These are phyloP conservation scores for Mastomys coucha DNA, from an alignment of 2,113 vertebrate species.

Conservation along the genomic window DNA sequence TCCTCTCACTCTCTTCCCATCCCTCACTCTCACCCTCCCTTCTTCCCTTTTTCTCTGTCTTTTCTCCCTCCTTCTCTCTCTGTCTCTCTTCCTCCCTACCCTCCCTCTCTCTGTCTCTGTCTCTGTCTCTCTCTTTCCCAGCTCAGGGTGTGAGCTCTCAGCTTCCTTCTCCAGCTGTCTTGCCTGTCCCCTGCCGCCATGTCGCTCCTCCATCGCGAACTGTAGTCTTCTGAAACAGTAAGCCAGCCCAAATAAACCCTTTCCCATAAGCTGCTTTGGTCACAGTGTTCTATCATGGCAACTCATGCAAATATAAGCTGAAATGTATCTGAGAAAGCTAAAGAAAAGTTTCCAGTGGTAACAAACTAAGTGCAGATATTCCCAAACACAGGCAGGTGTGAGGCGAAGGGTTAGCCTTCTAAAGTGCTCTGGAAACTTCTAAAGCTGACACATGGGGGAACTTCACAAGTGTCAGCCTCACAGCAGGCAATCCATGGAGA, in stretches of 20 bases:
- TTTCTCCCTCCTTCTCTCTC: too few relatives aligned
- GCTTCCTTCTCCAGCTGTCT: background rate
- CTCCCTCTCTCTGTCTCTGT: too few relatives aligned
- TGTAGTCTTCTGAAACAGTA: background rate
- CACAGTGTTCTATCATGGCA: background rate
- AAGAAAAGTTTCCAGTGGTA: background rate
- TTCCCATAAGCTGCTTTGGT: background rate
- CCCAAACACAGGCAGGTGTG: too few relatives aligned
- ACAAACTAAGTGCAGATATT: background rate
- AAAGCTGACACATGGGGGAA: background rate
- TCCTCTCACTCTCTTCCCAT: too few relatives aligned
- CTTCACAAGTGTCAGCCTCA: accelerated
- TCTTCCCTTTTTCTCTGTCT: too few relatives aligned
- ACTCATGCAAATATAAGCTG: background rate
- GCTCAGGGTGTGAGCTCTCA: background rate
- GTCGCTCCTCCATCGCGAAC: accelerated
- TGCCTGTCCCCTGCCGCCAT: background rate
- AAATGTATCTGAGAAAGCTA: background rate
- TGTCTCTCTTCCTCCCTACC: too few relatives aligned
- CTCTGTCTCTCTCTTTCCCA: too few relatives aligned
- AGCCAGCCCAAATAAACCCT: background rate
- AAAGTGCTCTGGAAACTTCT: background rate
- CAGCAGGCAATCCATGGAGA: background rate
- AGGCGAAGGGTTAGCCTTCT: background rate
- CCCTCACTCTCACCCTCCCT: too few relatives aligned